Conservation (phyloP, 2,888 invertebrate genomes). For the Andrena marginata region DNA sequence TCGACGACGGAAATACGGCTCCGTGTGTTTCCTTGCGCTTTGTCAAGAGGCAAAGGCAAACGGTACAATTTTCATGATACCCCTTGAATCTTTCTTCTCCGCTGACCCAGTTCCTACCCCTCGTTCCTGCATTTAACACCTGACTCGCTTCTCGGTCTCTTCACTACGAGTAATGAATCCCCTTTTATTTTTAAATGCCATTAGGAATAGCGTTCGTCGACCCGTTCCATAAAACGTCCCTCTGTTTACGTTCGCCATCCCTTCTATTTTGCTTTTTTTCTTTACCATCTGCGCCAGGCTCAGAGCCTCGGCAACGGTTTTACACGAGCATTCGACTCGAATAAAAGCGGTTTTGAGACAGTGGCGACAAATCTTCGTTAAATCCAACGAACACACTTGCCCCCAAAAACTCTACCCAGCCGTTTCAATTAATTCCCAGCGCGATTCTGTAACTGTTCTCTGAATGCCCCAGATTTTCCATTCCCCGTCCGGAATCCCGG, state of each 20-base stretch:
- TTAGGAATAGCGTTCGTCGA: constrained; percentile 56
- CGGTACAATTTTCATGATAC: constrained; percentile 56
- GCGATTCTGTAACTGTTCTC: no score
- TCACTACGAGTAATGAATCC: constrained; percentile 59
- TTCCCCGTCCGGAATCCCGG: no score
- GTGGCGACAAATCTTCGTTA: no score
- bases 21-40: background rate
- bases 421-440: no score
- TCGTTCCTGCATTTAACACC: constrained; percentile 65
- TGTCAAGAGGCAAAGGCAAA: constrained; percentile 20
- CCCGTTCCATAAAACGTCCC: constrained; percentile 32
- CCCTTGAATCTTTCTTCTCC: constrained; percentile 57
- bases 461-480: no score
- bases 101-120: constrained; percentile 62
- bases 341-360: no score
- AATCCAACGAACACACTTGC: no score
- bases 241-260: constrained; percentile 25
- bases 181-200: constrained; percentile 58
- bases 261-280: background rate
- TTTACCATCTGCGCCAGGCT: background rate
- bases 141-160: constrained; percentile 52
- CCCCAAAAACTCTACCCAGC: no score
- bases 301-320: background rate
- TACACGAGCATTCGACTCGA: no score
- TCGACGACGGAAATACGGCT: background rate